Conservation (phyloP, 2,797 vertebrate genomes). For the Sebastes hopkinsi region DNA sequence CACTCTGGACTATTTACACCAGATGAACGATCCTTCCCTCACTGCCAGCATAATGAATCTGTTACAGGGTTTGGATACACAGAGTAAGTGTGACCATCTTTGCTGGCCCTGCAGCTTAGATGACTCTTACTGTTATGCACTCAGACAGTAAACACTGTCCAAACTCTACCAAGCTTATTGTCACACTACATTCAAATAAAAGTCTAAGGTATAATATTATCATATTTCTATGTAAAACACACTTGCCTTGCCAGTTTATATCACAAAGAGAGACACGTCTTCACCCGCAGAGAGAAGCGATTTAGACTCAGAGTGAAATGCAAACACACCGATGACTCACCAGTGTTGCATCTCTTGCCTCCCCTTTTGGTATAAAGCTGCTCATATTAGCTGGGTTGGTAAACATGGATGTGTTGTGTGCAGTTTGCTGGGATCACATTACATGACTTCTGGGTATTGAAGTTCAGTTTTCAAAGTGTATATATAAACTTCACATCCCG, state of each 20-base stretch:
- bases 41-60: slow-evolving; percentile 42
- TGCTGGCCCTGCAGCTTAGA: slow-evolving; percentile 28
- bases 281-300: not conserved
- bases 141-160: slow-evolving; percentile 33
- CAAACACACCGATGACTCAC: slow-evolving; percentile 11
- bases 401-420: slow-evolving; percentile 1
- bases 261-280: slow-evolving; percentile 2
- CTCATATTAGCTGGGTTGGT: not conserved
- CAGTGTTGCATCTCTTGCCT: not conserved
- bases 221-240: slow-evolving; percentile 8
- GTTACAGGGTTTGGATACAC: slow-evolving; percentile 35
- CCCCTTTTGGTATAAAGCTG: not conserved
- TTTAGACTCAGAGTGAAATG: slow-evolving; percentile 7
- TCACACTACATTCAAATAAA: slow-evolving; percentile 7
- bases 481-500: not conserved
- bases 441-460: not conserved
- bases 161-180: slow-evolving; percentile 12
- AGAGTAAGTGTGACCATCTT: slow-evolving; percentile 53
- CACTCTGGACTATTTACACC: slow-evolving; percentile 19
- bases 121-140: slow-evolving; percentile 37
- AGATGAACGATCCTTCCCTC: slow-evolving; percentile 30
- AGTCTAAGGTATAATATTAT: not conserved
- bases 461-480: slow-evolving; percentile 4
- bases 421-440: not conserved
- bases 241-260: slow-evolving; percentile 24